phyloP scores from a whole-genome alignment of 2,888 invertebrate genomes.

The Hemicrepidius hirtus region DNA sequence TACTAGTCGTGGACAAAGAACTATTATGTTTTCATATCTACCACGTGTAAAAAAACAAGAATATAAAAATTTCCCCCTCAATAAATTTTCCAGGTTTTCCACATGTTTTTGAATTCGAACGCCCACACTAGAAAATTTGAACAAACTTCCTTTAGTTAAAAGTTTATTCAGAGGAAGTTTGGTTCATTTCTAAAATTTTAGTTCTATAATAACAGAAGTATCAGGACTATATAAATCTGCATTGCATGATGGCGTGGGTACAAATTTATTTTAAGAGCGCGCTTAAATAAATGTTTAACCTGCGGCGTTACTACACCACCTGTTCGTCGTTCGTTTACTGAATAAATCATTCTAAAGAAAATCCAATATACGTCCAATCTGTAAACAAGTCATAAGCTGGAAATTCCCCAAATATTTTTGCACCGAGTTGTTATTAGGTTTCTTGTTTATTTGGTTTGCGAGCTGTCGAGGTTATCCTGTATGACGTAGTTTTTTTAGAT shows the following conservation, averaged over 20 bases:
- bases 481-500: too few relatives aligned
- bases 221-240: background rate
- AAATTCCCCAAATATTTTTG: background rate
- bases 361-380: conserved; percentile 15
- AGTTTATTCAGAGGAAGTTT: too few relatives aligned
- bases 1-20: too few relatives aligned
- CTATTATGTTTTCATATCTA: too few relatives aligned
- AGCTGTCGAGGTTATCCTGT: too few relatives aligned
- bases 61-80: too few relatives aligned
- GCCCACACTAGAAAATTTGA: too few relatives aligned
- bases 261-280: conserved; percentile 4
- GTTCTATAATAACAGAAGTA: background rate
- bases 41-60: too few relatives aligned
- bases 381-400: conserved; percentile 16
- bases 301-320: conserved; percentile 1
- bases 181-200: too few relatives aligned
- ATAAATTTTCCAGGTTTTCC: too few relatives aligned
- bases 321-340: conserved; percentile 5
- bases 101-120: too few relatives aligned
- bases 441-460: conserved; percentile 2
- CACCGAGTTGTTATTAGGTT: background rate
- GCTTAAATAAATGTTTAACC: conserved; percentile 17
- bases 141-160: too few relatives aligned
- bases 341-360: conserved; percentile 21
- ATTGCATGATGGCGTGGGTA: conserved; percentile 2